phyloP scores from a whole-genome alignment of 2,888 invertebrate species.

The Polyommatus icarus region DNA sequence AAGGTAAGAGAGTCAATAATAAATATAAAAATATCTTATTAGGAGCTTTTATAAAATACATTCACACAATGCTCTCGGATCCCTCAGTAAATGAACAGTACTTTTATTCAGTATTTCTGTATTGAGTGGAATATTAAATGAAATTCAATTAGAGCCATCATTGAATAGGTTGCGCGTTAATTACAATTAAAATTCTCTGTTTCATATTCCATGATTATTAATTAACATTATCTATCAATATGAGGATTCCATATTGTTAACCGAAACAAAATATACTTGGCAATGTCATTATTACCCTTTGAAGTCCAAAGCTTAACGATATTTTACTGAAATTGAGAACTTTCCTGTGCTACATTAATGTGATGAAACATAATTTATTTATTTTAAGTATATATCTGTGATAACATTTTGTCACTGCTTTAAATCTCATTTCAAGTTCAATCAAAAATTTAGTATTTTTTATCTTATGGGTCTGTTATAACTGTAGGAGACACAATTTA shows the following conservation, averaged over 20 bases:
- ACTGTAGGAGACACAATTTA: no score
- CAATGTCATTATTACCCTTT: neutral
- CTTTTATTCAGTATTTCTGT: conserved; percentile 7
- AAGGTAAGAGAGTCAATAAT: conserved; percentile 12
- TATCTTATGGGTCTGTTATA: no score
- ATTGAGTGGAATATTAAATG: conserved; percentile 1
- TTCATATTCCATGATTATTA: neutral
- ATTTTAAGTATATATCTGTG: no score
- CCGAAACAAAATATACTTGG: neutral
- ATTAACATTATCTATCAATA: neutral
- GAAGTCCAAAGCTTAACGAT: conserved; percentile 55
- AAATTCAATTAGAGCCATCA: neutral
- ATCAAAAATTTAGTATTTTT: no score
- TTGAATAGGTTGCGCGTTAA: neutral
- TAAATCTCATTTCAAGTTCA: no score
- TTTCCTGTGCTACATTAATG: neutral
- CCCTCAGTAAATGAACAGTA: neutral
- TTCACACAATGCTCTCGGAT: neutral
- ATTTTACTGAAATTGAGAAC: neutral
- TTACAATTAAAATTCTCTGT: conserved; percentile 35
- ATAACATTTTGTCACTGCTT: no score
- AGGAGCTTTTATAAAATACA: conserved; percentile 19
- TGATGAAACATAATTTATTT: neutral
- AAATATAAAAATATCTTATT: neutral
- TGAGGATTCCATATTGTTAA: neutral